A percentile compares a stretch with the other conserved stretches of the same genome.
phyloP scores from a whole-genome alignment of 2,797 vertebrate genomes.

The Otus scops region DNA sequence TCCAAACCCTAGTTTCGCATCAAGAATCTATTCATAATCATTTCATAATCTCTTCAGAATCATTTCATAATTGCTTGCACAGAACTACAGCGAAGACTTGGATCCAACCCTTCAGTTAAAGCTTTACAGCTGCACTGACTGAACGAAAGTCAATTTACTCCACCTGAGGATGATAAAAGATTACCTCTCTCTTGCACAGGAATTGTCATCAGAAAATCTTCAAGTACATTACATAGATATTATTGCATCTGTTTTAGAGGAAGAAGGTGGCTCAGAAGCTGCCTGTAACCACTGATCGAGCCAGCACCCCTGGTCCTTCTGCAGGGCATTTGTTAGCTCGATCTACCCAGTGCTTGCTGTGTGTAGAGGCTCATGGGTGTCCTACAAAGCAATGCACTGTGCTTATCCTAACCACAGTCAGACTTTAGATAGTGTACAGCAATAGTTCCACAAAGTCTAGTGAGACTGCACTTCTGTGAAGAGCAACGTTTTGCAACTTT shows the following conservation, averaged over 20 bases:
- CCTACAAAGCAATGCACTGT: not conserved
- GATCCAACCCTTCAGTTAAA: not conserved
- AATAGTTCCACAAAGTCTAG: not conserved
- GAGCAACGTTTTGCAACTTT: not conserved
- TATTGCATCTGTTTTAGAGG: not conserved
- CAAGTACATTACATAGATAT: no score
- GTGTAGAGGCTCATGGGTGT: not conserved
- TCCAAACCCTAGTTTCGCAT: not conserved
- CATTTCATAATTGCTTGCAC: not conserved
- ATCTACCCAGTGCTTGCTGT: no score
- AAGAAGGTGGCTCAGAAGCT: not conserved
- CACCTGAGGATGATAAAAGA: not conserved
- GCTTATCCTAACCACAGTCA: not conserved
- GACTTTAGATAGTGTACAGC: not conserved
- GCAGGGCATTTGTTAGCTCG: not conserved
- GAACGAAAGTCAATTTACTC: not conserved
- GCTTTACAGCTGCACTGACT: not conserved
- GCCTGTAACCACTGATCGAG: accelerated
- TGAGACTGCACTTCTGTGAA: not conserved
- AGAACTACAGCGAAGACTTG: not conserved
- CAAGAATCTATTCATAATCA: not conserved
- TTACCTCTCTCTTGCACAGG: not conserved
- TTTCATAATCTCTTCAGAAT: not conserved
- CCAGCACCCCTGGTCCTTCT: not conserved
- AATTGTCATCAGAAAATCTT: not conserved